These are phyloP conservation scores for Lissonota sp. DNA, from an alignment of 2,888 invertebrate genomes.

Conservation along the genomic window DNA sequence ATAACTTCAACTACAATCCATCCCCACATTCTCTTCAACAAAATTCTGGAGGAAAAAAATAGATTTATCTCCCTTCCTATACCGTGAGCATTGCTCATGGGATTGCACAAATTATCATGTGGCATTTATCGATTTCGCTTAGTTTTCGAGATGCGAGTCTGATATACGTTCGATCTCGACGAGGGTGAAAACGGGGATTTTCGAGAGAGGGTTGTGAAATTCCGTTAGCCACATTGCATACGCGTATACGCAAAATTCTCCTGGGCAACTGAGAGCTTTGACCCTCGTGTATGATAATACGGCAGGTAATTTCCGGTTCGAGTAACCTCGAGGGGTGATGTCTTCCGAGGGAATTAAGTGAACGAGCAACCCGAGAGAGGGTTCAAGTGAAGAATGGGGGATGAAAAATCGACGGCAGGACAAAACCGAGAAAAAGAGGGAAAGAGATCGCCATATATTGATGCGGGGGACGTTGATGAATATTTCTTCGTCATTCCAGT, in stretches of 20 bases:
- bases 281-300: slow-evolving; percentile 78
- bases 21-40: too few relatives aligned
- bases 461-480: slow-evolving; percentile 13
- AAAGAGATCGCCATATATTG: neutral
- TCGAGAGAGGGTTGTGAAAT: slow-evolving; percentile 10
- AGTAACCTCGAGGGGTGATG: slow-evolving; percentile 66
- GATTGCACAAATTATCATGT: slow-evolving; percentile 3
- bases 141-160: slow-evolving; percentile 7
- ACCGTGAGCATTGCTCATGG: too few relatives aligned
- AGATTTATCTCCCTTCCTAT: too few relatives aligned
- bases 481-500: slow-evolving; percentile 27
- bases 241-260: slow-evolving; percentile 4
- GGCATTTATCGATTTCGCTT: slow-evolving; percentile 44
- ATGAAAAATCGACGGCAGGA: neutral
- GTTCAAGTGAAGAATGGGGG: slow-evolving; percentile 28
- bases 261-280: slow-evolving; percentile 67
- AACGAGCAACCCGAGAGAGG: slow-evolving; percentile 4
- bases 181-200: slow-evolving; percentile 38
- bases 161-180: neutral
- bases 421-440: neutral
- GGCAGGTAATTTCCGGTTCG: slow-evolving; percentile 80
- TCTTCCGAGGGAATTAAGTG: slow-evolving; percentile 33
- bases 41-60: too few relatives aligned
- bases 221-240: slow-evolving; percentile 3
- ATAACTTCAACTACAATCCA: too few relatives aligned